Conservation (phyloP, 2,888 invertebrate genomes). For the Galerucella calmariensis region DNA sequence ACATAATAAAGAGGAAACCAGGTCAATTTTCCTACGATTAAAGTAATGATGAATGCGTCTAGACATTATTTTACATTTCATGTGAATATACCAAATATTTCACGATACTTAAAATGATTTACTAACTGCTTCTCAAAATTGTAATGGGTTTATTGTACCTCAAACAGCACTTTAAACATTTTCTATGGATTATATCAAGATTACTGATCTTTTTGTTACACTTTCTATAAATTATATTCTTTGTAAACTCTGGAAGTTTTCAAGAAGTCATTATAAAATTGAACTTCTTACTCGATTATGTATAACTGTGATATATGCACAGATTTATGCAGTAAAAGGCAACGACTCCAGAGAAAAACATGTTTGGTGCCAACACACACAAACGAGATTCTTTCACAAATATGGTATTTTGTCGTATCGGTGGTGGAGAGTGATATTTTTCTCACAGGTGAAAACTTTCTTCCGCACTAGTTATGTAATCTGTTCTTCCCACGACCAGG, state of each 20-base stretch:
- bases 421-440: too few relatives aligned
- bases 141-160: conserved; percentile 34
- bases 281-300: background rate
- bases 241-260: conserved; percentile 19
- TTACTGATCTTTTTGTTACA: conserved; percentile 22
- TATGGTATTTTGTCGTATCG: background rate
- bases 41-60: conserved; percentile 15
- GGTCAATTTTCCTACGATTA: conserved; percentile 2
- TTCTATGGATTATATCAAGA: conserved; percentile 26
- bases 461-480: too few relatives aligned
- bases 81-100: conserved; percentile 29
- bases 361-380: background rate
- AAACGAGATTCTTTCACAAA: background rate
- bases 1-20: background rate
- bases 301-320: background rate
- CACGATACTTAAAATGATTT: conserved; percentile 36
- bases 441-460: too few relatives aligned
- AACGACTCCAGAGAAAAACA: background rate
- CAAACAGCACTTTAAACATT: conserved; percentile 22
- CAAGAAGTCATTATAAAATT: conserved; percentile 15
- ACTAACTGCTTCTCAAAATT: conserved; percentile 25
- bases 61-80: conserved; percentile 29
- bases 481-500: too few relatives aligned
- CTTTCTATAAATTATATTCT: conserved; percentile 20
- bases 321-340: background rate